Evolutionary conservation across 1,140 invertebrate genomes (phyloP).

Genomic region (Anthonomus grandis): DNA sequence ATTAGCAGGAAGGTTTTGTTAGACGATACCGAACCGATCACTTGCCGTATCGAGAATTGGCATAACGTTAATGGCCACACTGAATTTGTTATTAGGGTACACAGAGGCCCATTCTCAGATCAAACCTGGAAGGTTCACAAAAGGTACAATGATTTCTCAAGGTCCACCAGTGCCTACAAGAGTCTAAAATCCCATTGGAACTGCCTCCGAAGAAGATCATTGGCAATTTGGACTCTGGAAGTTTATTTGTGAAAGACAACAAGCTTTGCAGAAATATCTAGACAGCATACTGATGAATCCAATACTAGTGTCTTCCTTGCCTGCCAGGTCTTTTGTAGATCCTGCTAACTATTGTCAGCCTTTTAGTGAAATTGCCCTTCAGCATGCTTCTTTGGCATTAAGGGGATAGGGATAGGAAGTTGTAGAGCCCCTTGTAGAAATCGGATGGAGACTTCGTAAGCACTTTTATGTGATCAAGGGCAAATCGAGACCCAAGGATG

Average conservation of each 20-base stretch:
- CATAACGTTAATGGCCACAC: conserved; percentile 80
- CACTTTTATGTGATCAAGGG: conserved; percentile 72
- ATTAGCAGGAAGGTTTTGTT: conserved; percentile 67
- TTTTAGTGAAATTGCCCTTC: conserved; percentile 79
- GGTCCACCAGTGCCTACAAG: conserved; percentile 67
- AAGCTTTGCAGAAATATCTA: conserved; percentile 81
- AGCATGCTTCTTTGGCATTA: conserved; percentile 81
- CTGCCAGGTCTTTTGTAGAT: conserved; percentile 83
- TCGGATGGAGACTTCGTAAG: conserved; percentile 85
- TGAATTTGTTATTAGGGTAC: conserved; percentile 78
- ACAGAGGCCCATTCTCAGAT: conserved; percentile 69
- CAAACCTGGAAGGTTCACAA: conserved; percentile 76
- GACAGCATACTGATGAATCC: conserved; percentile 77
- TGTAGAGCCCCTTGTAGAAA: conserved; percentile 69
- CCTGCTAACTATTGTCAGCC: conserved; percentile 77
- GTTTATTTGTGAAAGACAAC: conserved; percentile 84
- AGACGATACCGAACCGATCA: conserved; percentile 77
- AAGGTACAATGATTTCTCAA: conserved; percentile 86
- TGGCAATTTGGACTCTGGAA: conserved; percentile 89
- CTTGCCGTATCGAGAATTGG: conserved; percentile 75
- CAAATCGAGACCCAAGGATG: conserved; percentile 48
- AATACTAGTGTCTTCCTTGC: conserved; percentile 71
- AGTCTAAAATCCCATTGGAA: conserved; percentile 69
- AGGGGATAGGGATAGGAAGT: conserved; percentile 82
- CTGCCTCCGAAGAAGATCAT: conserved; percentile 87